Percentiles rank a stretch among this genome's conserved stretches.
These are phyloP conservation scores for Papilio machaon DNA, from an alignment of 1,140 invertebrate genomes.

Conservation along the genomic window DNA sequence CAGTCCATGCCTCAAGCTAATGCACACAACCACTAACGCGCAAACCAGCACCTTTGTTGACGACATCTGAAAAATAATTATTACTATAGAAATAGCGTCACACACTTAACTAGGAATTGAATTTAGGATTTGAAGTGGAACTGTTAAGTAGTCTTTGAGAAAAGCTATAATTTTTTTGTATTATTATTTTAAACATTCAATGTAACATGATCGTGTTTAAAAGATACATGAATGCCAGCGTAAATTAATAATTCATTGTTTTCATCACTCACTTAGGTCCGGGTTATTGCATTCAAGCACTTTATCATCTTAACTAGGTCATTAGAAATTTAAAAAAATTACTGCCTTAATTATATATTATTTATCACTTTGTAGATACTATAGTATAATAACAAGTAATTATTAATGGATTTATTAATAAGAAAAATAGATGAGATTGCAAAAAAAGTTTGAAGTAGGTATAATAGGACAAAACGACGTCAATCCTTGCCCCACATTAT, in stretches of 20 bases:
- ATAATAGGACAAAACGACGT: too few species aligned
- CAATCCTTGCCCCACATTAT: too few species aligned
- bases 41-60: conserved; percentile 64
- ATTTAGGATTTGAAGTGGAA: neutral
- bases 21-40: conserved; percentile 60
- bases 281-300: neutral
- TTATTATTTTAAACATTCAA: neutral
- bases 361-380: neutral
- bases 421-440: neutral
- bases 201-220: neutral
- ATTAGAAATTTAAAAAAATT: neutral
- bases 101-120: neutral
- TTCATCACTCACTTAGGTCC: neutral
- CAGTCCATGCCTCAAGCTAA: conserved; percentile 57
- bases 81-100: neutral
- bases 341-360: neutral
- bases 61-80: conserved; percentile 58
- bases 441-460: too few species aligned
- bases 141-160: neutral
- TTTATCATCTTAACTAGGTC: neutral
- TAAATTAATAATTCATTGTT: conserved; percentile 6
- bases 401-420: neutral
- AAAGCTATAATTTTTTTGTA: neutral
- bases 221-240: neutral
- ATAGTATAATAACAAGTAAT: neutral